phyloP scores from a whole-genome alignment of 1,140 invertebrate species.

The Bombus breviceps region DNA sequence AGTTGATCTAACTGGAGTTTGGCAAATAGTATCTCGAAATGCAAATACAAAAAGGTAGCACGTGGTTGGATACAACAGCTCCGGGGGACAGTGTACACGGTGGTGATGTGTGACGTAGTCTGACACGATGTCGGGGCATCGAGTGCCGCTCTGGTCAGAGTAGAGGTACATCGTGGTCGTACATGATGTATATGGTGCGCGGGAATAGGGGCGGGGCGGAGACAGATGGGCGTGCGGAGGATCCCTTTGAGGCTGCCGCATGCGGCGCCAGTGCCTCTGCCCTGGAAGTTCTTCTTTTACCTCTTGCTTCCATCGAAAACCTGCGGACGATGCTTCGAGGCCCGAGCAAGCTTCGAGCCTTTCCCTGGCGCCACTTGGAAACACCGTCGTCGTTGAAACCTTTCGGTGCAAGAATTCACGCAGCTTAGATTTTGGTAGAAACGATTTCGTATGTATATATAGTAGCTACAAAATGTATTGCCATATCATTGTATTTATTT shows the following conservation, averaged over 20 bases:
- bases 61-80: constrained; percentile 38
- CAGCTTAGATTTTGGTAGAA: no score
- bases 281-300: constrained; percentile 68
- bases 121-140: constrained; percentile 64
- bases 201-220: constrained; percentile 82
- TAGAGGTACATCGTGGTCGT: constrained; percentile 72
- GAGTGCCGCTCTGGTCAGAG: constrained; percentile 68
- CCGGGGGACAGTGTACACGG: constrained; percentile 35
- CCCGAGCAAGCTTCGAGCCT: constrained; percentile 48
- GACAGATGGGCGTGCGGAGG: constrained; percentile 82
- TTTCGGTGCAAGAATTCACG: constrained; percentile 34
- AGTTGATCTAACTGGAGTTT: no score
- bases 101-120: constrained; percentile 62
- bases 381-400: constrained; percentile 19
- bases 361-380: constrained; percentile 50
- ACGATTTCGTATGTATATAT: no score
- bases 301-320: constrained; percentile 60
- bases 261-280: constrained; percentile 80
- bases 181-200: constrained; percentile 81
- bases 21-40: background rate
- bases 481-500: no score
- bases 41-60: constrained; percentile 6
- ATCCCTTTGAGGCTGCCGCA: constrained; percentile 83
- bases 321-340: constrained; percentile 42
- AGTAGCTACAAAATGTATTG: no score